Evolutionary conservation across 1,140 invertebrate genomes (phyloP).

Genomic region (Temnothorax nylanderi): DNA sequence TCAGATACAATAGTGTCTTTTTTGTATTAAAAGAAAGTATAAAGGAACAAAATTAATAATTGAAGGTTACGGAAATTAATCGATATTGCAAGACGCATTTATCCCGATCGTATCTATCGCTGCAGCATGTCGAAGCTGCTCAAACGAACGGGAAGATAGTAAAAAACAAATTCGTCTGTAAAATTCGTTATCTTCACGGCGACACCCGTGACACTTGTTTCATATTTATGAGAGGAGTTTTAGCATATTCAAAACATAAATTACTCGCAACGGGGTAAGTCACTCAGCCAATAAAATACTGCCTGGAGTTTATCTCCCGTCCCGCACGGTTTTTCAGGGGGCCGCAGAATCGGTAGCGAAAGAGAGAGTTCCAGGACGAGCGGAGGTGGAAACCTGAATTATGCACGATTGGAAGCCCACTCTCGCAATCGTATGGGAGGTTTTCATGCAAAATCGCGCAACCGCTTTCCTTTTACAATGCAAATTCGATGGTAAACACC

Average conservation of each 20-base stretch:
- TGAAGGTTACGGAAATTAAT: background rate
- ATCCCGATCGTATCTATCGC: slow-evolving; percentile 14
- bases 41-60: background rate
- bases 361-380: background rate
- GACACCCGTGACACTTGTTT: slow-evolving; percentile 73
- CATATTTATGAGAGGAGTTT: slow-evolving; percentile 83
- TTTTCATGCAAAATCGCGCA: slow-evolving; percentile 66
- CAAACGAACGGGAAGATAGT: slow-evolving; percentile 14
- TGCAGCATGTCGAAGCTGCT: background rate
- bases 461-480: slow-evolving; percentile 73
- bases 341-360: background rate
- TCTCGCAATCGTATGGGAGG: slow-evolving; percentile 49
- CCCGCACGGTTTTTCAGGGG: slow-evolving; percentile 50
- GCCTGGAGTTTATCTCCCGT: slow-evolving; percentile 77
- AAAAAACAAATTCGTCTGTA: slow-evolving; percentile 72
- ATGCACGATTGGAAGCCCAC: slow-evolving; percentile 70
- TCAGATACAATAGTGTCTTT: background rate
- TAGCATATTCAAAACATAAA: slow-evolving; percentile 83
- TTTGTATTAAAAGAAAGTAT: background rate
- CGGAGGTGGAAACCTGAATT: slow-evolving; percentile 68
- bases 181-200: slow-evolving; percentile 79
- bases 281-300: slow-evolving; percentile 82
- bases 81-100: background rate
- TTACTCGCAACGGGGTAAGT: slow-evolving; percentile 80
- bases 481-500: slow-evolving; percentile 72